Conservation (phyloP, 2,888 invertebrate species). For the Mythimna loreyi region DNA sequence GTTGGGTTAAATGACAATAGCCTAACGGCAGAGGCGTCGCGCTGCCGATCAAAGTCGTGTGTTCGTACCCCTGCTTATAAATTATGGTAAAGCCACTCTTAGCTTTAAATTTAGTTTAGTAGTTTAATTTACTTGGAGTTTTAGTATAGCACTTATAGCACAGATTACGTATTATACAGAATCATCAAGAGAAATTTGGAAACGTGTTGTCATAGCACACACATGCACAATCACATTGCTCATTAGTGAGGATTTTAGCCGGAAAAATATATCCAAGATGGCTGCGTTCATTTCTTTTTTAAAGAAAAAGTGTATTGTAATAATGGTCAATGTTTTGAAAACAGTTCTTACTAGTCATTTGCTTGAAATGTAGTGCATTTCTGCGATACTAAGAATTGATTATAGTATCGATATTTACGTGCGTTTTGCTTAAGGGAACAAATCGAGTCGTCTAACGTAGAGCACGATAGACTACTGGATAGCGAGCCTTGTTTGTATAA, state of each 20-base stretch:
- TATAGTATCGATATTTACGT: not conserved
- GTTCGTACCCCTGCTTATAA: constrained; percentile 19
- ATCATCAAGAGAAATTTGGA: constrained; percentile 1
- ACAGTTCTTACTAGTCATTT: not conserved
- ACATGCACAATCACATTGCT: constrained; percentile 2
- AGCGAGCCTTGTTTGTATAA: not conserved
- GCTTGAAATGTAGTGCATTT: not conserved
- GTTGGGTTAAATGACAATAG: constrained; percentile 51
- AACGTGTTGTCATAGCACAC: not conserved
- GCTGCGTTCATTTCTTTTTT: not conserved
- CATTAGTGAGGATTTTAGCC: not conserved
- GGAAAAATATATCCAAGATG: not conserved
- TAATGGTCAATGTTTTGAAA: not conserved
- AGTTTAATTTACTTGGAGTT: constrained; percentile 46
- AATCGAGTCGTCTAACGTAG: not conserved
- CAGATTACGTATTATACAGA: constrained; percentile 47
- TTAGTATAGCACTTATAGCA: constrained; percentile 42
- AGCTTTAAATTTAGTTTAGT: constrained; percentile 48
- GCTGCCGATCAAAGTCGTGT: constrained; percentile 33
- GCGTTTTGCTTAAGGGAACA: not conserved
- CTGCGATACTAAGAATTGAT: not conserved
- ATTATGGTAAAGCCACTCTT: constrained; percentile 29
- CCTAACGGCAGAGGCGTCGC: constrained; percentile 38
- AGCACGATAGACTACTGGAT: too few relatives aligned
- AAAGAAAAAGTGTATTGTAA: not conserved